Evolutionary conservation across 2,797 vertebrate species (phyloP), one percentile per base, ranked within the genome.

Genomic region (Nannoperca australis): DNA sequence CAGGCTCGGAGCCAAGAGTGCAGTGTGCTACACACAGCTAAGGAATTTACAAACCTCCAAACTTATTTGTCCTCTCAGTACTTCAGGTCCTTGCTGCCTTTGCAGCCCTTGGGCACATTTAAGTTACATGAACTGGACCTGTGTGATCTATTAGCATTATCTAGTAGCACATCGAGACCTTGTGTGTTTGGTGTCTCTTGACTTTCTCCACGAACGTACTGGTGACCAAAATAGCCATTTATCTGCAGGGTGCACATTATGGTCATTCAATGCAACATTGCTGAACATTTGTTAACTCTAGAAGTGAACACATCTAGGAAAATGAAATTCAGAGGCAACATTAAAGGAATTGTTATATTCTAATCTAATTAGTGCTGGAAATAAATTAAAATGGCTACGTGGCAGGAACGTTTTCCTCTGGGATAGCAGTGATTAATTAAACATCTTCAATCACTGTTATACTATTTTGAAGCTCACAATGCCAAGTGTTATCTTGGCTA

Each of bases 1-100:
- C 32, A 32, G 32, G 70, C 75, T 50, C 24, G 9, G 5, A 44
- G 59, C 70, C 45, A 78, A 59, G 32, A 77, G 24, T 22, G 36
- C 49, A 12, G 65, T 8, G 32, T 22, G 69, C 64, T 45, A 4
- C 22, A 50, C 64, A 51, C 36, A 77, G 51, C 44, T 42, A 30
- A 34, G 20, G 58, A 55, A 44, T 50, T 40, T 27, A 40, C 7
- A 49, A 62, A 38, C 50, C 55, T 68, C 4, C 36, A 40, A 55
- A 36, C 38, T 12, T n/a, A 9, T 49, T 53, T 32, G 45, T 70
- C 55, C 15, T 51, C 5, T 20, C 22, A 17, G 38, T 11, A 49
- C 38, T 42, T 68, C 40, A 49, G 30, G 9, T 65, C 55, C 18
- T 50, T 11, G 45, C 27, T 27, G 17, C 59, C 51, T 62, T 30